Conservation (phyloP, 2,113 vertebrate species). For the Anseranas semipalmata region DNA sequence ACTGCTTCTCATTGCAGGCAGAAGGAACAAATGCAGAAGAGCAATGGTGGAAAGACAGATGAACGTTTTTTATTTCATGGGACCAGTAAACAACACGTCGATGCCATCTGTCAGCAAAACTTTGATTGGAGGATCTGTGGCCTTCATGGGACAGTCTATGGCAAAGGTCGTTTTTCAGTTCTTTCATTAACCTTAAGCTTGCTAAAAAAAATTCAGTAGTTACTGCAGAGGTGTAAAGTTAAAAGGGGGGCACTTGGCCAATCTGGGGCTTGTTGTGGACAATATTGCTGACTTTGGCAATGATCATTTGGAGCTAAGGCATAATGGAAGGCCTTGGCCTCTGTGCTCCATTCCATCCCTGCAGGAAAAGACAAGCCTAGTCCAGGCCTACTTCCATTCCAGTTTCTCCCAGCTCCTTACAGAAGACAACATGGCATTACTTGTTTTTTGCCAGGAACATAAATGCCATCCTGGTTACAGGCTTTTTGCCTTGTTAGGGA, state of each 20-base stretch:
- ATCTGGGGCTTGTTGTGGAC: not conserved
- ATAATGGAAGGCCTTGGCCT: not conserved
- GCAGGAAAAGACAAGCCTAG: not conserved
- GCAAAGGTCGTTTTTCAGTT: constrained; percentile 69
- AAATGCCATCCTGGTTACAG: not conserved
- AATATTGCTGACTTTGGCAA: not conserved
- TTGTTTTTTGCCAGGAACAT: rapidly evolving
- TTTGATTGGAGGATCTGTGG: constrained; percentile 81
- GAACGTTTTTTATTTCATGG: constrained; percentile 77
- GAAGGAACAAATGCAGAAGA: constrained; percentile 77
- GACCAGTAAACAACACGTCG: constrained; percentile 53
- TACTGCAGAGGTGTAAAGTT: not conserved
- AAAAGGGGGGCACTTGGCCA: not conserved
- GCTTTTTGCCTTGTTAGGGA: not conserved
- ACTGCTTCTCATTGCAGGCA: constrained; percentile 62
- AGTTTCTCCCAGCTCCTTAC: not conserved
- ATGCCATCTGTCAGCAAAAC: constrained; percentile 80
- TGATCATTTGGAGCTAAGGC: not conserved
- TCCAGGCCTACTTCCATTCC: not conserved
- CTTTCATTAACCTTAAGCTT: not conserved
- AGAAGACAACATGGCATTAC: not conserved
- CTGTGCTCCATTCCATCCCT: not conserved
- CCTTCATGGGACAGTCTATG: constrained; percentile 72
- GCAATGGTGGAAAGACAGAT: constrained; percentile 55
- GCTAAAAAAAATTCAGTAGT: not conserved